Evolutionary conservation across 1,140 invertebrate genomes (phyloP), one percentile per base, ranked within the genome.

Genomic region (Spodoptera frugiperda): DNA sequence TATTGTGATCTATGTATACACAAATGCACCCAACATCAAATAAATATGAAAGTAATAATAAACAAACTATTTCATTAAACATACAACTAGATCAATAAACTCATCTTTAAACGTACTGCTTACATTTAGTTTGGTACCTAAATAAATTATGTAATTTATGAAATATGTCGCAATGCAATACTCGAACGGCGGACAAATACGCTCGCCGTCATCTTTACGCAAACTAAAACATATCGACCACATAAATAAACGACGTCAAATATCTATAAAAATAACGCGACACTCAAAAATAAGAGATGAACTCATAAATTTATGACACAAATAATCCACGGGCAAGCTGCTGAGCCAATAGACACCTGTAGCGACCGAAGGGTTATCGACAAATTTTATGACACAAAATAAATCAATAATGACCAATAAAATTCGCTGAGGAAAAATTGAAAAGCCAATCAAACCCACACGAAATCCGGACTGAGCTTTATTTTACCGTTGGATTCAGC

Each of bases 201-300:
- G 54, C 25, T 19, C 54, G 6, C 54, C 5, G 21, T 57, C 15
- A 54, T 54, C 53, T 14, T 57, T 25, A 30, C 21, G 54, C 21
- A 30, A 25, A 57, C 19, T 25, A 25, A 21, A 30, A 57, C 54
- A 57, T 14, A 57, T 57, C 21, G 21, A 6, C 54, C 54, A 57
- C n/a, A 63, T 44, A 44, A 63, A 63, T 19, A 63, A 19, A 63
- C 33, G 33, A 19, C 59, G 33, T 44, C 33, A 33, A 59, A 59
- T 33, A 39, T 33, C 33, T 46, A 44, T 17, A 63, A 63, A 63
- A 63, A 63, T 63, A 63, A 63, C 54, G 21, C 59, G 15, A 19
- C n/a, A 17, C 33, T 44, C n/a, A 12, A 61, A 63, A 63, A 63
- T 63, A 63, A 63, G 15, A 63, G 33, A 63, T 63, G 59, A 63